A percentile compares a stretch with the other conserved stretches of the same genome.
Conservation (phyloP, 2,888 invertebrate genomes). For the Calliopum simillimum region DNA sequence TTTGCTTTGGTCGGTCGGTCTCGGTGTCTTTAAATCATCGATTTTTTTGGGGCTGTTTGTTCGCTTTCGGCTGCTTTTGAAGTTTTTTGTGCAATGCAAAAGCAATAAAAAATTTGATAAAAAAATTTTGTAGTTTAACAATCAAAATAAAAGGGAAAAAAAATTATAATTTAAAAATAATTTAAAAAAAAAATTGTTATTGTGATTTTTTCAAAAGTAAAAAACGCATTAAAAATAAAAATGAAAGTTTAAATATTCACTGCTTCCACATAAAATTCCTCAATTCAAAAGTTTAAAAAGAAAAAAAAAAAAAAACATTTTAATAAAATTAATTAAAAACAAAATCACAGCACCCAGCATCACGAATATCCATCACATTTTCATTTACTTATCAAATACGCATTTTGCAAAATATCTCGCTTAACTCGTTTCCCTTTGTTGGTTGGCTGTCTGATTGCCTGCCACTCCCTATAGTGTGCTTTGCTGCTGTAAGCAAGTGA, state of each 20-base stretch:
- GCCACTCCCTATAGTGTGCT: background rate
- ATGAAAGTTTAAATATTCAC: no score
- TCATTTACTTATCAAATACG: constrained; percentile 16
- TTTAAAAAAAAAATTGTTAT: background rate
- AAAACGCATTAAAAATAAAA: no score
- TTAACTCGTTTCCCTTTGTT: background rate
- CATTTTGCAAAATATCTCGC: background rate
- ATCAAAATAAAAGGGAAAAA: background rate
- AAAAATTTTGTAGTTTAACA: no score
- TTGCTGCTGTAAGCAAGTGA: background rate
- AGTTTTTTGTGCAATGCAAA: no score
- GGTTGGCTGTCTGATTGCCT: background rate
- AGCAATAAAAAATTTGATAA: no score
- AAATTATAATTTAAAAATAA: background rate
- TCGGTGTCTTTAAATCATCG: constrained; percentile 25
- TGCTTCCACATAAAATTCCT: no score
- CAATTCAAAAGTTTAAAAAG: no score
- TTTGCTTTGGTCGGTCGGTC: no score
- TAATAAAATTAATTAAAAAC: no score
- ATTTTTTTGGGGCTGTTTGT: constrained; percentile 17
- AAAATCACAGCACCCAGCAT: background rate
- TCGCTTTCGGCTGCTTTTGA: background rate
- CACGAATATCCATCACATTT: background rate
- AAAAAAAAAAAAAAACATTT: no score
- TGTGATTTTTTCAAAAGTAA: no score